phyloP scores from a whole-genome alignment of 2,888 invertebrate genomes.

The Cylloceria caligata region DNA sequence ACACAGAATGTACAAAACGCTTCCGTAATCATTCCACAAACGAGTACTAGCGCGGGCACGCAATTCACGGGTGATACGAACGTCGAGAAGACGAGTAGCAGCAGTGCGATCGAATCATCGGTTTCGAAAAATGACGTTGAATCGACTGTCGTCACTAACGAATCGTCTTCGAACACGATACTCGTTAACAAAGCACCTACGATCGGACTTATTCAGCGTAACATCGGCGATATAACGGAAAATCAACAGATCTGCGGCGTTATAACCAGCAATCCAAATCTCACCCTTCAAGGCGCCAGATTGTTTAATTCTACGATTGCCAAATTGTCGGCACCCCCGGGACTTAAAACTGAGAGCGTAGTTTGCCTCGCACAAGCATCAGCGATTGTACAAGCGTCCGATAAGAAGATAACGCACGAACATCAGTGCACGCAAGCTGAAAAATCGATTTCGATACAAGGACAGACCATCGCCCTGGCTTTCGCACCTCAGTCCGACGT shows the following conservation, averaged over 20 bases:
- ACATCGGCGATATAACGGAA: constrained; percentile 76
- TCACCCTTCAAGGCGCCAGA: constrained; percentile 79
- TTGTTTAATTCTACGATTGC: constrained; percentile 81
- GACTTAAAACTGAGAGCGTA: constrained; percentile 77
- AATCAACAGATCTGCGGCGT: constrained; percentile 81
- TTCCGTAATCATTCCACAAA: constrained; percentile 77
- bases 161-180: constrained; percentile 66
- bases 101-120: constrained; percentile 48
- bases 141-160: constrained; percentile 43
- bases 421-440: constrained; percentile 70
- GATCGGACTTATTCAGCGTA: constrained; percentile 79
- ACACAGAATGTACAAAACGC: constrained; percentile 72
- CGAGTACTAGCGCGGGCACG: constrained; percentile 67
- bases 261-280: constrained; percentile 82
- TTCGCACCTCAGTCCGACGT: constrained; percentile 77
- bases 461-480: constrained; percentile 79
- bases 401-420: constrained; percentile 74
- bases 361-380: constrained; percentile 77
- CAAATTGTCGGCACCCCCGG: constrained; percentile 74
- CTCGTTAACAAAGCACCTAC: constrained; percentile 78
- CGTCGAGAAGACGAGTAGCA: constrained; percentile 58
- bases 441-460: constrained; percentile 75
- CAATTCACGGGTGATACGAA: constrained; percentile 72
- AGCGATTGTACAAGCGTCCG: constrained; percentile 69
- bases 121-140: constrained; percentile 61